Evolutionary conservation across 2,888 invertebrate genomes (phyloP).

Genomic region (Pheosia tremula): DNA sequence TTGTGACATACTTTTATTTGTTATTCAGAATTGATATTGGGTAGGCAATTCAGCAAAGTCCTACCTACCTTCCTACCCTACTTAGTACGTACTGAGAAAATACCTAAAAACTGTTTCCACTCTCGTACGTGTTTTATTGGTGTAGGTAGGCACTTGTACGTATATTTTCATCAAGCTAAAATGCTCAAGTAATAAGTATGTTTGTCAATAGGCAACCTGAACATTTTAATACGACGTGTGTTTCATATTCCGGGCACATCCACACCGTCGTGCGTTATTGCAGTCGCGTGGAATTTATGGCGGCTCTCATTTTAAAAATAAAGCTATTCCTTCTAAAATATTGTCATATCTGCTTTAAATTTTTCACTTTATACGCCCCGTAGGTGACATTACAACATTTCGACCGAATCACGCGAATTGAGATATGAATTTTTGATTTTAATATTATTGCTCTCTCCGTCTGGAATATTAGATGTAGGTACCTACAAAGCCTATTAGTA

Average conservation of each 20-base stretch:
- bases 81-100: not conserved
- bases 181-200: constrained; percentile 43
- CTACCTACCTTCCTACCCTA: too few species aligned
- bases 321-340: constrained; percentile 82
- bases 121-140: not conserved
- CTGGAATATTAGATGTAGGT: constrained; percentile 17
- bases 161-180: constrained; percentile 42
- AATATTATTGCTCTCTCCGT: constrained; percentile 36
- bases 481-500: too few species aligned
- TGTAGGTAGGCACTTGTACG: too few species aligned
- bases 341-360: constrained; percentile 81
- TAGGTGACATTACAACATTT: constrained; percentile 69
- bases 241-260: constrained; percentile 75
- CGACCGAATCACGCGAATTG: constrained; percentile 59
- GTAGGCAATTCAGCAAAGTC: too few species aligned
- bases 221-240: constrained; percentile 62
- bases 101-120: not conserved
- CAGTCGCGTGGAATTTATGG: constrained; percentile 74
- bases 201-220: constrained; percentile 56
- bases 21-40: too few species aligned
- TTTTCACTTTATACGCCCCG: constrained; percentile 79
- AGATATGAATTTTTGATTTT: constrained; percentile 63
- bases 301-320: constrained; percentile 78
- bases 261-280: constrained; percentile 72
- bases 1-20: too few species aligned